phyloP scores from a whole-genome alignment of 2,888 invertebrate species.

The Bombylius major region DNA sequence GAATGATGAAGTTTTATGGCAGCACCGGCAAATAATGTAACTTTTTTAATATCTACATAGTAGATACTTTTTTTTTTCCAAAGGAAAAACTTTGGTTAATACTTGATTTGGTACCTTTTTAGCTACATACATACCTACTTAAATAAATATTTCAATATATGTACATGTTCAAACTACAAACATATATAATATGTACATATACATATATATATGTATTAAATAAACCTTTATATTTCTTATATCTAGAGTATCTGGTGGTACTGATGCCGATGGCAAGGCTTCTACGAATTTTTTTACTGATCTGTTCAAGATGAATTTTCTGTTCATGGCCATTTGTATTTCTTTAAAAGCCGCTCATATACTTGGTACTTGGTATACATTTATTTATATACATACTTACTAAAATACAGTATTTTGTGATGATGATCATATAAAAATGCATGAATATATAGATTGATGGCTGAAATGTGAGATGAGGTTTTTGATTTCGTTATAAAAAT shows the following conservation, averaged over 20 bases:
- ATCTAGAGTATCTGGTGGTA: neutral
- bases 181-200: too few species aligned
- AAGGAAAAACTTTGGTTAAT: neutral
- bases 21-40: neutral
- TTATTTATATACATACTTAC: too few species aligned
- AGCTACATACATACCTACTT: neutral
- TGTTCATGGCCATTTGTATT: slow-evolving; percentile 1
- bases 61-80: too few species aligned
- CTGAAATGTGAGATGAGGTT: slow-evolving; percentile 4
- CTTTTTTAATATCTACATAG: too few species aligned
- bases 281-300: slow-evolving; percentile 5
- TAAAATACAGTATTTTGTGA: neutral
- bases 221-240: too few species aligned
- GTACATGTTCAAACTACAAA: too few species aligned
- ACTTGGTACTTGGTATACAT: too few species aligned
- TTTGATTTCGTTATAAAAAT: slow-evolving; percentile 7
- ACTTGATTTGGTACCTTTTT: neutral
- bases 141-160: neutral
- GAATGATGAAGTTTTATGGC: neutral
- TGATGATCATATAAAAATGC: slow-evolving; percentile 5
- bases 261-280: slow-evolving; percentile 7
- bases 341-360: neutral
- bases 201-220: too few species aligned
- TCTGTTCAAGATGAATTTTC: slow-evolving; percentile 5
- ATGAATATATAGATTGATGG: slow-evolving; percentile 9